Evolutionary conservation across 2,113 vertebrate species (phyloP).

Genomic region (Crotalus helleri): DNA sequence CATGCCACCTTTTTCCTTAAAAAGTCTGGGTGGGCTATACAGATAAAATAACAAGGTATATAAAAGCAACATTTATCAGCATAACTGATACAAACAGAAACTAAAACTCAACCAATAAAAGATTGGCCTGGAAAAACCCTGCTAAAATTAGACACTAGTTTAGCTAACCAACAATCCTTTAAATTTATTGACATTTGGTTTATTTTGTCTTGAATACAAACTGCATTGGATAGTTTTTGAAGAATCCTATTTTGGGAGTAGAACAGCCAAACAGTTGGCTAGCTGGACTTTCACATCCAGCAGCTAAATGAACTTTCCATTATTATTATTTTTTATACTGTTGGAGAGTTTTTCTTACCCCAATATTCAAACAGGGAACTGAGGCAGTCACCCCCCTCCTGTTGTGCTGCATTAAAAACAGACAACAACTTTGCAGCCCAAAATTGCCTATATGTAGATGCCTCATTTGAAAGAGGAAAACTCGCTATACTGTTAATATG

Average conservation of each 20-base stretch:
- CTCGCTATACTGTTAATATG: not conserved
- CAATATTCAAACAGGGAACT: not conserved
- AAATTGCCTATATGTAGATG: not conserved
- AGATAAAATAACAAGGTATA: not conserved
- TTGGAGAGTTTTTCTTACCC: not conserved
- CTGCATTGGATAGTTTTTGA: not conserved
- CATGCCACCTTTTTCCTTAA: not conserved
- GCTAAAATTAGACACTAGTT: not conserved
- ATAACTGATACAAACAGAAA: not conserved
- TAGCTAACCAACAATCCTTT: not conserved
- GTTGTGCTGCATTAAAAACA: not conserved
- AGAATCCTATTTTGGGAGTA: not conserved
- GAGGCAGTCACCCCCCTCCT: not conserved
- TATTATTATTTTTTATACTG: not conserved
- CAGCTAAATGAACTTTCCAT: not conserved
- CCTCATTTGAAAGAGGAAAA: not conserved
- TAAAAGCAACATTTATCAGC: not conserved
- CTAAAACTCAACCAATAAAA: not conserved
- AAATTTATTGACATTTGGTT: not conserved
- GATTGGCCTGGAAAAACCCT: not conserved
- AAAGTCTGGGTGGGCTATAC: not conserved
- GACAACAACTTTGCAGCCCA: not conserved
- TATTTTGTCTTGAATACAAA: not conserved
- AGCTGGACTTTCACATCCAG: not conserved
- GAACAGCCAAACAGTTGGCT: not conserved